phyloP scores from a whole-genome alignment of 2,797 vertebrate genomes.

The Acipenser transmontanus region DNA sequence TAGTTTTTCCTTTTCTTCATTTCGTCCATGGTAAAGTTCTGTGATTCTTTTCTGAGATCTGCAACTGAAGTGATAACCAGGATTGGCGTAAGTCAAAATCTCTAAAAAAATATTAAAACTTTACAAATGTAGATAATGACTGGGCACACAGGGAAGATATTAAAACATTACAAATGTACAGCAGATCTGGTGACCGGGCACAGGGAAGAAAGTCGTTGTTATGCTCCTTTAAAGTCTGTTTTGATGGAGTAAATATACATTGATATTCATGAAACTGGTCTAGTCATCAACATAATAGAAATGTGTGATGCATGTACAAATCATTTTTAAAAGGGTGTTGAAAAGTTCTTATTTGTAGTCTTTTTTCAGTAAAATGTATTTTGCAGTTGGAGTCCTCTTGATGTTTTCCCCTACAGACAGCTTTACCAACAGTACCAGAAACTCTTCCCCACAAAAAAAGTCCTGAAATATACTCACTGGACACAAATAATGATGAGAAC shows the following conservation, averaged over 20 bases:
- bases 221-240: too few relatives aligned
- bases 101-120: not conserved
- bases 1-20: constrained; percentile 54
- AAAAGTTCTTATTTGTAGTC: not conserved
- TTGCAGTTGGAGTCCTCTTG: not conserved
- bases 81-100: constrained; percentile 5
- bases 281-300: not conserved
- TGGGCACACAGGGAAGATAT: not conserved
- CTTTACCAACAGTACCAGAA: too few relatives aligned
- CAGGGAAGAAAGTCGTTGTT: not conserved
- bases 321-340: constrained; percentile 20
- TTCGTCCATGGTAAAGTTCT: constrained; percentile 53
- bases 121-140: not conserved
- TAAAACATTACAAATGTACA: not conserved
- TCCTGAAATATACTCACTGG: constrained; percentile 48
- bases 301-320: constrained; percentile 28
- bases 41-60: constrained; percentile 60
- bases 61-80: constrained; percentile 45
- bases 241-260: too few relatives aligned
- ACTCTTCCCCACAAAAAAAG: too few relatives aligned
- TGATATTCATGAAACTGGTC: too few relatives aligned
- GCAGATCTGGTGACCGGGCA: not conserved
- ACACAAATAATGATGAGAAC: constrained; percentile 62
- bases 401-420: not conserved
- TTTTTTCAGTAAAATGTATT: not conserved